Evolutionary conservation across 2,797 vertebrate genomes (phyloP).

Genomic region (Pangasius djambal): DNA sequence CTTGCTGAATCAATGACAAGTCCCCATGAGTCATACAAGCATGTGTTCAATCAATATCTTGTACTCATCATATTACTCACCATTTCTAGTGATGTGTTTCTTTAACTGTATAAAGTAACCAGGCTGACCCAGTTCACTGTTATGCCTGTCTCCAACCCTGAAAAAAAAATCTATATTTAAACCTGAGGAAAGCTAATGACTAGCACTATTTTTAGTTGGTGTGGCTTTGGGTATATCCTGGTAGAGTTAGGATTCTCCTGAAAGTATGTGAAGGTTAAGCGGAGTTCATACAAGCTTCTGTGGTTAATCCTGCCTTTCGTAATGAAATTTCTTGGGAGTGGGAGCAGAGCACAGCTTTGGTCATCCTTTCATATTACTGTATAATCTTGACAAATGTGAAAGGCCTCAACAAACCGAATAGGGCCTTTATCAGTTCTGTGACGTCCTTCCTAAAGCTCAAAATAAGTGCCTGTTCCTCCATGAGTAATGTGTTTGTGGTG

Average conservation of each 20-base stretch:
- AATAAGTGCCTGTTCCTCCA: not conserved
- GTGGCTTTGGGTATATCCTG: not conserved
- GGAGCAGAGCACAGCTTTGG: constrained; percentile 53
- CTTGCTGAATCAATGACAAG: not conserved
- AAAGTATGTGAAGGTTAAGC: constrained; percentile 40
- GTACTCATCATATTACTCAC: not conserved
- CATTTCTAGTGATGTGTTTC: not conserved
- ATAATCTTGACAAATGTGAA: constrained; percentile 57
- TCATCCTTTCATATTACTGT: constrained; percentile 65
- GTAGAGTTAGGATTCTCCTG: not conserved
- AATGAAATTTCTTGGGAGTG: constrained; percentile 61
- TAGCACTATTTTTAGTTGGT: not conserved
- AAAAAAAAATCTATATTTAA: not conserved
- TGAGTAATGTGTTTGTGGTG: not conserved
- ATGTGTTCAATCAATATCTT: not conserved
- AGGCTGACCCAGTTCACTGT: not conserved
- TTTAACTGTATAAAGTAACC: not conserved
- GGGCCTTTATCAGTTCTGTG: constrained; percentile 19
- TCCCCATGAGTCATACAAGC: not conserved
- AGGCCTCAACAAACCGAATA: constrained; percentile 31
- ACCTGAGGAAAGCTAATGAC: not conserved
- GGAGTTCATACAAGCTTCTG: constrained; percentile 44
- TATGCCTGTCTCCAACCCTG: not conserved
- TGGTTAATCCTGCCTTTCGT: constrained; percentile 66
- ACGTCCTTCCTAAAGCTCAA: not conserved